Evolutionary conservation across 2,888 invertebrate species (phyloP).

Genomic region (Adelognathus sp.): DNA sequence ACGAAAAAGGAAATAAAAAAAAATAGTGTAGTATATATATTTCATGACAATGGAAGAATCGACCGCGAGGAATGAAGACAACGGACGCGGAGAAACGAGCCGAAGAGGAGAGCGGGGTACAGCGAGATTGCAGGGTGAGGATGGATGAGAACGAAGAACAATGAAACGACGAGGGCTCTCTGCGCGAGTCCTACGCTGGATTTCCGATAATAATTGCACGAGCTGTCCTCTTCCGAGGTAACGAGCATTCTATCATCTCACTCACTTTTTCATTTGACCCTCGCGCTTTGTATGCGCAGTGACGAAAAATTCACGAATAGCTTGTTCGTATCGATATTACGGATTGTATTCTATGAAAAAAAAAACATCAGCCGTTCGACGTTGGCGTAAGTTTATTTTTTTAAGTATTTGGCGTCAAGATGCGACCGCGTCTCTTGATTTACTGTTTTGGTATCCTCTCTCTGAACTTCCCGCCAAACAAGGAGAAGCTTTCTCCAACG

Average conservation of each 20-base stretch:
- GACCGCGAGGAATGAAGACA: conserved; percentile 23
- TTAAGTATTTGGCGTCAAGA: too few species aligned
- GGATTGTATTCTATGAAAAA: conserved; percentile 38
- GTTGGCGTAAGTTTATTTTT: too few species aligned
- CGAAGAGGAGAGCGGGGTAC: conserved; percentile 27
- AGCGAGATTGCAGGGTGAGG: not conserved
- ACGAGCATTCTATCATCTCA: conserved; percentile 24
- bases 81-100: too few species aligned
- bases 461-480: too few species aligned
- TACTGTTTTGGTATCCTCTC: too few species aligned
- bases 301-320: conserved; percentile 1
- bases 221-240: conserved; percentile 30
- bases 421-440: too few species aligned
- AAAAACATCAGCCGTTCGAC: too few species aligned
- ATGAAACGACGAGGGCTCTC: conserved; percentile 29
- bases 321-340: conserved; percentile 38
- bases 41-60: conserved; percentile 39
- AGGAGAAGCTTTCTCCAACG: too few species aligned
- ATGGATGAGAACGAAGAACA: conserved; percentile 53
- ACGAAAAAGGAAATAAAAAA: not conserved
- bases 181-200: conserved; percentile 3
- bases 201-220: conserved; percentile 54
- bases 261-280: conserved; percentile 14
- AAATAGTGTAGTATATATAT: not conserved
- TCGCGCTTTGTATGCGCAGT: conserved; percentile 38